A percentile compares a stretch with the other conserved stretches of the same genome.
Evolutionary conservation across 2,113 vertebrate genomes (phyloP).

Genomic region (Sphyrna mokarran): DNA sequence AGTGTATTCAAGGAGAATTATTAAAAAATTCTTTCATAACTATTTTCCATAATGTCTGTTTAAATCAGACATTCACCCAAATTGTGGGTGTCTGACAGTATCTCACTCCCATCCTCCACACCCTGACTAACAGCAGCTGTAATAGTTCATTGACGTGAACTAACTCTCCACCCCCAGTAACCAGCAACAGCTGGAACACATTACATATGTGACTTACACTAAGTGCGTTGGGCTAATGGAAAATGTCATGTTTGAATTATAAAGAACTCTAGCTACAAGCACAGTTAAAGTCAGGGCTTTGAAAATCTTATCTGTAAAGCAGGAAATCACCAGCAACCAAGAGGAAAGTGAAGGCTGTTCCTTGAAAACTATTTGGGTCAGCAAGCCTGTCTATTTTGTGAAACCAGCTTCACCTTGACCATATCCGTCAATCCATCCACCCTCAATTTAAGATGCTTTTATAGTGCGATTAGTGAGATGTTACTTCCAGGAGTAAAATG

Average conservation of each 20-base stretch:
- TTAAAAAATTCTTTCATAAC: background rate
- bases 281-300: background rate
- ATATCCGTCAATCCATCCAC: background rate
- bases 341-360: background rate
- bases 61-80: background rate
- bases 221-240: background rate
- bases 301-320: slow-evolving; percentile 10
- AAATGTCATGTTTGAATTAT: background rate
- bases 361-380: background rate
- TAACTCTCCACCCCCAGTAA: background rate
- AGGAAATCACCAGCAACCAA: background rate
- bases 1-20: background rate
- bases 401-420: background rate
- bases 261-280: background rate
- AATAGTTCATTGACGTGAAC: background rate
- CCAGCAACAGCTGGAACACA: background rate
- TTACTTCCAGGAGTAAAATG: background rate
- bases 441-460: background rate
- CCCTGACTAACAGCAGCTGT: background rate
- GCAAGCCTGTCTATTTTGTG: background rate
- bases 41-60: background rate
- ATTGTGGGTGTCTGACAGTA: background rate
- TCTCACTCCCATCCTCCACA: background rate
- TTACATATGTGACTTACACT: background rate
- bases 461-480: background rate